Base-by-base conservation (phyloP, 2,888 invertebrate genomes). In the Achlya flavicornis region DNA sequence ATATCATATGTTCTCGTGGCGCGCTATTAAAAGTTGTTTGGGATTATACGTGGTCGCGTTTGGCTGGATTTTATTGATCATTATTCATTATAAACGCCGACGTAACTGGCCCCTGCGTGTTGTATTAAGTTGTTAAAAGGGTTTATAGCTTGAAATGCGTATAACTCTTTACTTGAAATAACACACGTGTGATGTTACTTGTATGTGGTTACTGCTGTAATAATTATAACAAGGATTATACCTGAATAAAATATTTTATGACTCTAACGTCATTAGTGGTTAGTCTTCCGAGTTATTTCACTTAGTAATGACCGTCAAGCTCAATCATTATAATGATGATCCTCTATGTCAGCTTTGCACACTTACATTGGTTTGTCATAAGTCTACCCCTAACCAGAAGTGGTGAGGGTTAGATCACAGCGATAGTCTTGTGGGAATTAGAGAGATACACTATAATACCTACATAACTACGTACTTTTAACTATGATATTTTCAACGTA, bases 71-170 rank as follows among this genome's bases (percentile, higher is more conserved):
- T 91, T 90, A 91, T 91, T 87, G 90, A 86, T 87, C 88, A 87
- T 91, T 89, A 89, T 84, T 90, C 89, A 88, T 89, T 88, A 87
- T 87, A 84, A 90, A 86, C 75, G 83, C 76, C 77, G 77, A 77
- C 84, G 77, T 87, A 80, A 85, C 83, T 80, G 83, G 80, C 80
- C 84, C 75, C 79, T 80, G 80, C 80, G 79, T 83, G 80, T 81
- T 81, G 83, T 84, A 89, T 88, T 83, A 87, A 88, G 87, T 85
- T 88, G 83, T 87, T 85, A 87, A 83, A 81, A 84, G 83, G 80
- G 81, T 86, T 86, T 86, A 83, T 79, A 71, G 77, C 79, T 79
- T 79, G 73, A 82, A 80, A 74, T 66, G 66, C 11, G 41, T 60
- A 43, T 41, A 41, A 41, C 32, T 43, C 38, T 19, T 19, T 60